Percentiles rank a stretch among this genome's conserved stretches.
Conservation (phyloP, 1,140 invertebrate genomes). For the Glossosoma conforme region DNA sequence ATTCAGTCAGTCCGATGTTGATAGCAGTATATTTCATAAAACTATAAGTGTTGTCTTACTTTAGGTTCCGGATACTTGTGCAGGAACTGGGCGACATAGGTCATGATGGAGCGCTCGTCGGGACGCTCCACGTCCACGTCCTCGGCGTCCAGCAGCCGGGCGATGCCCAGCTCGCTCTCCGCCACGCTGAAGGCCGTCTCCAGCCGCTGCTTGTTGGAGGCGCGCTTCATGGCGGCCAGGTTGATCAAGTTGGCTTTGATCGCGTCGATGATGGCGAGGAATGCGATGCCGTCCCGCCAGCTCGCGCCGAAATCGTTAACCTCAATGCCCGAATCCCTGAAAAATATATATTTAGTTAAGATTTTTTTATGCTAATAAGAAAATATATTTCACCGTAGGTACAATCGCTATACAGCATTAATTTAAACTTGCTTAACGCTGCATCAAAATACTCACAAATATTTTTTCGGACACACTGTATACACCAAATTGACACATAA, state of each 20-base stretch:
- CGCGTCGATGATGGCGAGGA: conserved; percentile 92
- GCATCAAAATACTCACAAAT: no score
- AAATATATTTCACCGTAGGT: no score
- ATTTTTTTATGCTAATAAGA: no score
- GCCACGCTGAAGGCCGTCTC: conserved; percentile 93
- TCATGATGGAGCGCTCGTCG: conserved; percentile 99
- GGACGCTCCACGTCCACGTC: conserved; percentile 96
- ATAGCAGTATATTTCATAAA: conserved; percentile 33
- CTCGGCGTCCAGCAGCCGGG: conserved; percentile 88
- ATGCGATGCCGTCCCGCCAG: conserved; percentile 96
- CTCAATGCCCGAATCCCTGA: conserved; percentile 78
- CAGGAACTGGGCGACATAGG: conserved; percentile 97
- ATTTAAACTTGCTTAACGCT: no score
- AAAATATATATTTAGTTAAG: conserved; percentile 15
- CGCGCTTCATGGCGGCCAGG: conserved; percentile 70
- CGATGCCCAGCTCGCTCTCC: conserved; percentile 87
- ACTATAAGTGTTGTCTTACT: conserved; percentile 35
- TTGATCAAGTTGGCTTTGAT: conserved; percentile 92
- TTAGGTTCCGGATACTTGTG: conserved; percentile 89
- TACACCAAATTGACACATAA: no score
- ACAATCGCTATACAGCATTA: no score
- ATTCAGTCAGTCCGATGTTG: no score
- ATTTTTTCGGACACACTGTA: not conserved
- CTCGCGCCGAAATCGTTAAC: conserved; percentile 93
- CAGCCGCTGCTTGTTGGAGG: conserved; percentile 74